Percentiles rank a stretch among this genome's conserved stretches.
Conservation (phyloP, 2,888 invertebrate genomes). For the Bembecia ichneumoniformis region DNA sequence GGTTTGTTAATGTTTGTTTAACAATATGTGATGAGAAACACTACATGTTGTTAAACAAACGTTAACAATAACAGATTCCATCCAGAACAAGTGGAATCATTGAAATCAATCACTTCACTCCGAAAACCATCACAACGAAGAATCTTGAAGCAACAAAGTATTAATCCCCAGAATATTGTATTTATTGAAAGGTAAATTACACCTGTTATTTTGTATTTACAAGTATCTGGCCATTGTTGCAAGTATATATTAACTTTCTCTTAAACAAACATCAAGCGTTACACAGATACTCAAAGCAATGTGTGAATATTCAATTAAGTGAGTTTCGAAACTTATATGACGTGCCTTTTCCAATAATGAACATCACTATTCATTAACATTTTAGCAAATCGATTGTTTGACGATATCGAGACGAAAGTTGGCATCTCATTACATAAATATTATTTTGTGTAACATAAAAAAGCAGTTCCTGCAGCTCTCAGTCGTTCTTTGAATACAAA, state of each 20-base stretch:
- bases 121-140: too few species aligned
- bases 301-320: background rate
- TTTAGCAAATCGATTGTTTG: background rate
- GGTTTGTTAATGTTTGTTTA: too few species aligned
- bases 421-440: background rate
- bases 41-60: too few species aligned
- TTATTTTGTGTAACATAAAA: too few species aligned
- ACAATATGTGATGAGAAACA: too few species aligned
- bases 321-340: background rate
- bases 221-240: background rate
- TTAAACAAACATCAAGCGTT: conserved; percentile 4
- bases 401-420: background rate
- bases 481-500: too few species aligned
- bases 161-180: too few species aligned
- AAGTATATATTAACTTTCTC: conserved; percentile 1
- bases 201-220: background rate
- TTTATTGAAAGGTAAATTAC: background rate
- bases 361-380: background rate
- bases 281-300: background rate
- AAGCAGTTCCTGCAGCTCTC: too few species aligned
- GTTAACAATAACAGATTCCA: too few species aligned
- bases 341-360: background rate
- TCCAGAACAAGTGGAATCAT: too few species aligned
- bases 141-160: too few species aligned
- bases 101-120: too few species aligned